phyloP scores from a whole-genome alignment of 2,797 vertebrate species.

The Enteromius argenteus region DNA sequence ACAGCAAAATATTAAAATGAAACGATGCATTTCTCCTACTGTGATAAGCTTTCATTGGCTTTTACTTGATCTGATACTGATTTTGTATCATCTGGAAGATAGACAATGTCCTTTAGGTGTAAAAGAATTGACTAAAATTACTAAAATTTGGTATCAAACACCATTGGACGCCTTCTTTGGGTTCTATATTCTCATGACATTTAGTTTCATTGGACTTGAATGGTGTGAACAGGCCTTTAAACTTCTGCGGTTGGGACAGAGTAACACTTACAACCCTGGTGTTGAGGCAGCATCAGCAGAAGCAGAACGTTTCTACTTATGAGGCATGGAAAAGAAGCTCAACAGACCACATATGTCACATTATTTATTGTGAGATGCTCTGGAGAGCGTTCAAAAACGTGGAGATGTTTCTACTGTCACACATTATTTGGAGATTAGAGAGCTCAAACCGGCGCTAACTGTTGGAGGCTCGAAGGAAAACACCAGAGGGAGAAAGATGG shows the following conservation, averaged over 20 bases:
- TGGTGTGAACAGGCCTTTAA: conserved; percentile 24
- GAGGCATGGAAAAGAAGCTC: conserved; percentile 70
- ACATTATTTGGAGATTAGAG: conserved; percentile 67
- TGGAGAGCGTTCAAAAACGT: conserved; percentile 72
- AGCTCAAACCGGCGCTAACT: conserved; percentile 52
- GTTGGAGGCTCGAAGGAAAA: conserved; percentile 47
- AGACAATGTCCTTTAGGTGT: not conserved
- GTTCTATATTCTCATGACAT: not conserved
- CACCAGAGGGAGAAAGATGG: conserved; percentile 21
- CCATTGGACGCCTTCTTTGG: not conserved
- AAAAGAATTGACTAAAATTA: not conserved
- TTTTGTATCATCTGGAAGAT: not conserved
- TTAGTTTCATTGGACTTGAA: conserved; percentile 24
- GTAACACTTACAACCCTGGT: conserved; percentile 29
- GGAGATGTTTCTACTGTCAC: conserved; percentile 73
- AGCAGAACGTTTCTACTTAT: conserved; percentile 71
- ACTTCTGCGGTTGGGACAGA: not conserved
- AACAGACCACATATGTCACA: conserved; percentile 72
- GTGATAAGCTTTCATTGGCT: not conserved
- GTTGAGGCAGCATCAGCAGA: conserved; percentile 44
- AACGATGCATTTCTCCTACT: not conserved
- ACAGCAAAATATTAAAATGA: not conserved
- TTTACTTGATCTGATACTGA: not conserved
- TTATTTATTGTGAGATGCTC: conserved; percentile 75
- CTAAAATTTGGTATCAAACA: not conserved